phyloP scores from a whole-genome alignment of 2,888 invertebrate genomes.

The Cataglyphis altisquamis region DNA sequence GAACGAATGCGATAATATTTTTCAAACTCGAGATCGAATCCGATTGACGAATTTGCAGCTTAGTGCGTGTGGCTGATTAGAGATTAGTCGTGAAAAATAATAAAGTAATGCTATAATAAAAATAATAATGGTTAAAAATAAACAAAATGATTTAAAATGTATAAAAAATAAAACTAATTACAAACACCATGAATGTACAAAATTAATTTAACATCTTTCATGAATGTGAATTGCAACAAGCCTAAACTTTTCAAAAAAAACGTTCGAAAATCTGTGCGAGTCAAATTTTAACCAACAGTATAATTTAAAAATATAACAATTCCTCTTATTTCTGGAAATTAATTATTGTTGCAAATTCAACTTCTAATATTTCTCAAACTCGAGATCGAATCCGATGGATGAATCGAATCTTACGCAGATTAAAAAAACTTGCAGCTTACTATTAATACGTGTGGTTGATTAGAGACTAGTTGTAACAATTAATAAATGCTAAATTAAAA shows the following conservation, averaged over 20 bases:
- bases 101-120: neutral
- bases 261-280: conserved; percentile 20
- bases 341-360: conserved; percentile 36
- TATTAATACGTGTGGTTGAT: neutral
- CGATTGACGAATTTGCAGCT: neutral
- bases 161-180: conserved; percentile 22
- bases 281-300: conserved; percentile 14
- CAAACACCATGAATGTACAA: neutral
- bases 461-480: neutral
- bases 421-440: neutral
- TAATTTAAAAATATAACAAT: conserved; percentile 27
- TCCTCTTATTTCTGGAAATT: conserved; percentile 28
- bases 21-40: neutral
- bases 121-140: neutral
- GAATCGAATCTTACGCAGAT: neutral
- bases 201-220: neutral
- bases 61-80: neutral
- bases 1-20: conserved; percentile 16
- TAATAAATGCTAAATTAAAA: neutral
- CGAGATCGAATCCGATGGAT: neutral
- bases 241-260: neutral
- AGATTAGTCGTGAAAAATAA: neutral
- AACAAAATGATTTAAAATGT: neutral
- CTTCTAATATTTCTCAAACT: neutral
- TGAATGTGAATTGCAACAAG: conserved; percentile 1